A percentile compares a stretch with the other conserved stretches of the same genome.
These are phyloP conservation scores for Odontocerum albicorne DNA, from an alignment of 2,888 invertebrate species.

Conservation along the genomic window DNA sequence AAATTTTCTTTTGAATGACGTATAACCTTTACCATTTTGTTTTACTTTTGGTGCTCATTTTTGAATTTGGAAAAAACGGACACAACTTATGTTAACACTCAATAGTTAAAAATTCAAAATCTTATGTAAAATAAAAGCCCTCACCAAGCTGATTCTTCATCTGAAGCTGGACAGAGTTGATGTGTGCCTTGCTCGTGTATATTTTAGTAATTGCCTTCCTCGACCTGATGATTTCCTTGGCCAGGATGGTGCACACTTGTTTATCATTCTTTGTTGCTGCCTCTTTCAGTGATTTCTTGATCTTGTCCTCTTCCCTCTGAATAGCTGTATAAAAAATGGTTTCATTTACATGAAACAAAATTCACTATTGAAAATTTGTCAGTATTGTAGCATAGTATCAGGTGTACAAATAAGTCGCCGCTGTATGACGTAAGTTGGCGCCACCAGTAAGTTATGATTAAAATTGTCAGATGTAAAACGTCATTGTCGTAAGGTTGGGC, in stretches of 20 bases:
- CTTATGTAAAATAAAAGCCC: conserved; percentile 31
- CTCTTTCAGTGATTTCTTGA: conserved; percentile 89
- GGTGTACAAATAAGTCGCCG: too few relatives aligned
- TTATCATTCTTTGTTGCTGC: conserved; percentile 94
- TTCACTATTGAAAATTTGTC: neutral
- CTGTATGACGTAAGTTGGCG: too few relatives aligned
- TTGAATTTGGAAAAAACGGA: too few relatives aligned
- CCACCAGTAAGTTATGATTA: too few relatives aligned
- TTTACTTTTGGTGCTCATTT: too few relatives aligned
- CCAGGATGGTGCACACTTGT: conserved; percentile 90
- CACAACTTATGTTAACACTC: too few relatives aligned
- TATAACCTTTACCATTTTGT: too few relatives aligned
- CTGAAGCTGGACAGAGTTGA: conserved; percentile 94
- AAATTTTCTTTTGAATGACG: too few relatives aligned
- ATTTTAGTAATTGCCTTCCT: conserved; percentile 88
- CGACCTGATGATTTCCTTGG: conserved; percentile 89
- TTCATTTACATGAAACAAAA: too few relatives aligned
- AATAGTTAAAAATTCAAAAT: neutral
- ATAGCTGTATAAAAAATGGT: conserved; percentile 82
- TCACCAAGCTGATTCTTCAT: conserved; percentile 97
- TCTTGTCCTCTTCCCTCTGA: conserved; percentile 96
- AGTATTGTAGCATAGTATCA: neutral
- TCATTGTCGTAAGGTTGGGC: too few relatives aligned
- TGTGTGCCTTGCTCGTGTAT: conserved; percentile 94
- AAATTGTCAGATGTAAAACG: too few relatives aligned